Conservation (phyloP, 2,888 invertebrate species). For the Synergus gifuensis region DNA sequence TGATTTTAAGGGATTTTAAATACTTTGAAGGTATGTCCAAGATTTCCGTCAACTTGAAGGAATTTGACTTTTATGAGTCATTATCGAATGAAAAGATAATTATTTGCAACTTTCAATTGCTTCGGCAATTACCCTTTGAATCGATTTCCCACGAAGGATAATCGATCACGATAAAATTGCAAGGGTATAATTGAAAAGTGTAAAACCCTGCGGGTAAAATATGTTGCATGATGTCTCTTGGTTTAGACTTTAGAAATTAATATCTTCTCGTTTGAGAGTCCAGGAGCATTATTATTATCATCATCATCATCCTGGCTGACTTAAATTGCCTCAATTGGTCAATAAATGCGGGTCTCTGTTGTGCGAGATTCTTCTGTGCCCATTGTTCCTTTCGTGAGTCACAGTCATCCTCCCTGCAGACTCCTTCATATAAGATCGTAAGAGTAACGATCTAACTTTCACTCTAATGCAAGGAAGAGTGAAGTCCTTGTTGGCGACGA, state of each 20-base stretch:
- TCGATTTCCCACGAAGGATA: background rate
- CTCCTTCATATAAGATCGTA: conserved; percentile 45
- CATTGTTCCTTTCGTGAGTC: conserved; percentile 61
- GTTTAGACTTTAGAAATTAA: conserved; percentile 7
- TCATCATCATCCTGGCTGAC: conserved; percentile 14
- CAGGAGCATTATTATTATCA: conserved; percentile 21
- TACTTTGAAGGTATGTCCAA: background rate
- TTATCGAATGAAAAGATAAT: conserved; percentile 1
- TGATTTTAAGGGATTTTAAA: too few relatives aligned
- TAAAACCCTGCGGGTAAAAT: conserved; percentile 7
- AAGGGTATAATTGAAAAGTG: conserved; percentile 8
- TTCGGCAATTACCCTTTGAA: background rate
- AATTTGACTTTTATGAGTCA: background rate
- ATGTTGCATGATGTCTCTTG: conserved; percentile 10
- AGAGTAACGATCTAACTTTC: conserved; percentile 57
- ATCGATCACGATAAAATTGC: background rate
- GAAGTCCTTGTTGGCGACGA: conserved; percentile 29
- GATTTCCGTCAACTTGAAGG: background rate
- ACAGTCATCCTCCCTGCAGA: conserved; percentile 53
- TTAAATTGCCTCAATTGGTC: conserved; percentile 42
- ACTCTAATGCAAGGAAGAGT: conserved; percentile 50
- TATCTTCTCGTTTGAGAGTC: conserved; percentile 1
- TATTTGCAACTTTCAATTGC: background rate
- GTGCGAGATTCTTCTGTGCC: conserved; percentile 42
- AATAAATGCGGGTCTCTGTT: conserved; percentile 39